These are phyloP conservation scores for Antitype chi DNA, from an alignment of 2,888 invertebrate species.

Conservation along the genomic window DNA sequence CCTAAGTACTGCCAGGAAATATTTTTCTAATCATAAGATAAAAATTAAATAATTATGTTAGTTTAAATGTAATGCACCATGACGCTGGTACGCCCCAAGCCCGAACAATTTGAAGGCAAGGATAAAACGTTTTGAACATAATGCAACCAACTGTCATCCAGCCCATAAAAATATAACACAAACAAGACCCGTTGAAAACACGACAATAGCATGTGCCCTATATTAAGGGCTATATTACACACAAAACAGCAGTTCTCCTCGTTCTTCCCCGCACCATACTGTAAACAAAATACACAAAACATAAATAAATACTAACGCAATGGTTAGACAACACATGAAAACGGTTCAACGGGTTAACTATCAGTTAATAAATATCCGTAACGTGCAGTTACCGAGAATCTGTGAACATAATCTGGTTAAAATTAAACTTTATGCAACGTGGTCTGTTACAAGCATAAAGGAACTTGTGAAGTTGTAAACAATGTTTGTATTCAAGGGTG, in stretches of 20 bases:
- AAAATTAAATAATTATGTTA: neutral
- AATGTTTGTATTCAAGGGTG: constrained; percentile 52
- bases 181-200: constrained; percentile 25
- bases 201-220: constrained; percentile 47
- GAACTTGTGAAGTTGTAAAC: constrained; percentile 49
- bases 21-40: neutral
- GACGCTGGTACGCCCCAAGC: neutral
- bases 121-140: constrained; percentile 3
- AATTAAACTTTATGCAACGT: constrained; percentile 70
- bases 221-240: constrained; percentile 21
- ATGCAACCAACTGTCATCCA: constrained; percentile 18
- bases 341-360: constrained; percentile 76
- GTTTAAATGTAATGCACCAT: neutral
- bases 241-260: constrained; percentile 29
- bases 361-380: constrained; percentile 77
- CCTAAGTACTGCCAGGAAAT: neutral
- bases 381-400: constrained; percentile 73
- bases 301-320: constrained; percentile 75
- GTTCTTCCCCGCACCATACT: constrained; percentile 25
- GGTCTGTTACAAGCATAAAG: constrained; percentile 37
- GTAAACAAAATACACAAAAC: constrained; percentile 64
- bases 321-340: constrained; percentile 69
- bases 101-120: neutral
- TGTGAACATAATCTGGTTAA: constrained; percentile 71
- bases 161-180: constrained; percentile 37